Evolutionary conservation across 2,113 vertebrate genomes (phyloP), one percentile per base, ranked within the genome.

Genomic region (Oriolus oriolus): DNA sequence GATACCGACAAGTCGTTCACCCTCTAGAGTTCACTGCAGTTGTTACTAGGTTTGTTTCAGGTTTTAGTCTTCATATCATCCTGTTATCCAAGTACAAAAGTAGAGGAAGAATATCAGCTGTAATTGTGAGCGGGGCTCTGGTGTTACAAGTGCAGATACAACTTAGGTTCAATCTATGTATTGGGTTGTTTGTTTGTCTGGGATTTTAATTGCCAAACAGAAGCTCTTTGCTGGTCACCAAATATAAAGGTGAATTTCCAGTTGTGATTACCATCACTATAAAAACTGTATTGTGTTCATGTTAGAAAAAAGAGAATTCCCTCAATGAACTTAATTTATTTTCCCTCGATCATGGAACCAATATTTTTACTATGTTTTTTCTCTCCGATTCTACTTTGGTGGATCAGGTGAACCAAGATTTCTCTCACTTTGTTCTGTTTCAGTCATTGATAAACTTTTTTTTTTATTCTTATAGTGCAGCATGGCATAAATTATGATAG

Each of bases 1-100:
- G 57, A 4, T 17, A 37, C 1, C 11, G 17, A 9, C 23, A 8
- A 63, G 35, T 53, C 35, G 2, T 13, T 68, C 44, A 18, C 12
- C 19, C 42, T 26, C 30, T 10, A 13, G 27, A 70, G 76, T 53
- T 47, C 8, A 30, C 44, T 14, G 66, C 57, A 13, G 30, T 4
- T 37, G 49, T 28, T 39, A 7, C 26, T 28, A 7, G 22, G 28
- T 15, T 56, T 57, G 16, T 7, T 37, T 41, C 65, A 20, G 57
- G 37, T 8, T n/a, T 77, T 22, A n/a, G n/a, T 30, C 35, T 45
- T 42, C 10, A 0, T 17, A 1, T 19, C 6, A 0, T 16, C 19
- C 27, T 42, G 0, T 70, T 31, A n/a, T 1, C 31, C 13, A 1
- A 9, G 28, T 12, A 0, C 3, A 7, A 33, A 39, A 9, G 42